Percentiles rank a stretch among this genome's conserved stretches.
phyloP scores from a whole-genome alignment of 2,113 vertebrate species.

The Vulpes ferrilata region DNA sequence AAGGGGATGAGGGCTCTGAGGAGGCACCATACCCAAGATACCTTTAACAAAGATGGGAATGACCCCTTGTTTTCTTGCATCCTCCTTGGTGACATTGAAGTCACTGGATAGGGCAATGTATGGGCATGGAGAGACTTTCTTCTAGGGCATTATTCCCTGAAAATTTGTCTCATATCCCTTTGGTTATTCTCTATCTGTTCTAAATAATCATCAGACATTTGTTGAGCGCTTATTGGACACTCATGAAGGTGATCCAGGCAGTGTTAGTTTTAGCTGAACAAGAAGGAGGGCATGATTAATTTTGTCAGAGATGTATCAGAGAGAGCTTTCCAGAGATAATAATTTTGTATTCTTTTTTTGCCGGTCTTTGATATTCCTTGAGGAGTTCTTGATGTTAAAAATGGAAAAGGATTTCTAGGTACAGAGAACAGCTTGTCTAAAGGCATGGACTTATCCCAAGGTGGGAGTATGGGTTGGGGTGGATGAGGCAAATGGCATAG shows the following conservation, averaged over 20 bases:
- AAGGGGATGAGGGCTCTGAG: conserved; percentile 27
- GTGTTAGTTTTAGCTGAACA: background rate
- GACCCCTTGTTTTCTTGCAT: conserved; percentile 64
- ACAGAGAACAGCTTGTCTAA: background rate
- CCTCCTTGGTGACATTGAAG: background rate
- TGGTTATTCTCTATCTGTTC: background rate
- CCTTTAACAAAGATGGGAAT: conserved; percentile 63
- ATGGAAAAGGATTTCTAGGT: background rate
- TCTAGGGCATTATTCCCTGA: background rate
- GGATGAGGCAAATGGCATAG: background rate
- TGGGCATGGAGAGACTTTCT: background rate
- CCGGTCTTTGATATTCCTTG: background rate
- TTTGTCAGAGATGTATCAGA: background rate
- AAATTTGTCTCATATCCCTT: background rate
- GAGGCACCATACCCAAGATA: conserved; percentile 64
- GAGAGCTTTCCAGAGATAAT: background rate
- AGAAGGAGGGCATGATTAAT: background rate
- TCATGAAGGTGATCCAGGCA: background rate
- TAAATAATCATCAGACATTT: background rate
- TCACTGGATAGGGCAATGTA: background rate
- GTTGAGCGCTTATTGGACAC: background rate
- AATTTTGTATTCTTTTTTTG: background rate
- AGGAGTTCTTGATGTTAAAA: background rate
- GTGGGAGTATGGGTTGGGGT: background rate
- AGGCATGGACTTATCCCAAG: background rate